Evolutionary conservation across 2,888 invertebrate species (phyloP).

Genomic region (Gastrophysa polygoni): DNA sequence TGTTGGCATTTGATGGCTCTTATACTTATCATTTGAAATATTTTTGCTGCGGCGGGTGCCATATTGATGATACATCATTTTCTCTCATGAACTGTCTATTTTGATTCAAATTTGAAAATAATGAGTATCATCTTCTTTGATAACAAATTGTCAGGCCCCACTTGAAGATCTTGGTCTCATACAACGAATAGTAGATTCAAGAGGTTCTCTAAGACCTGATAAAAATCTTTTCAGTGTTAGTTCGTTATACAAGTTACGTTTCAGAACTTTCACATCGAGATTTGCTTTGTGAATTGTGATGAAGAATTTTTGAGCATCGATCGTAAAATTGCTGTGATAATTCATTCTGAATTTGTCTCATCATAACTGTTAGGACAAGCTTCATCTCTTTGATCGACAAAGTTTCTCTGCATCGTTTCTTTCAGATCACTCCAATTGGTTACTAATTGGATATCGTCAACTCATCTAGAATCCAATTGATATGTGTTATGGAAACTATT

Average conservation of each 20-base stretch:
- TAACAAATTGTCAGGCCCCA: conserved; percentile 16
- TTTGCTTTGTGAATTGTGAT: conserved; percentile 19
- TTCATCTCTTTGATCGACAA: conserved; percentile 32
- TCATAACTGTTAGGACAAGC: neutral
- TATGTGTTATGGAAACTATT: conserved; percentile 23
- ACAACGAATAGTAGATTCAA: conserved; percentile 16
- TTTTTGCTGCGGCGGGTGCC: neutral
- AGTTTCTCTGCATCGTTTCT: conserved; percentile 19
- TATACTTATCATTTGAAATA: neutral
- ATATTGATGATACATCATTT: neutral
- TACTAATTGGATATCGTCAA: conserved; percentile 23
- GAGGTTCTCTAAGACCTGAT: conserved; percentile 14
- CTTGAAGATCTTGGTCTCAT: conserved; percentile 13
- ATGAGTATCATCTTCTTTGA: conserved; percentile 12
- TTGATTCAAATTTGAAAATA: conserved; percentile 8
- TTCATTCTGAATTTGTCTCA: neutral
- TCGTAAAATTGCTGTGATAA: neutral
- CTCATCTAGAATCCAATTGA: conserved; percentile 22
- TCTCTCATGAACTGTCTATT: neutral
- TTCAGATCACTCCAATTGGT: conserved; percentile 16
- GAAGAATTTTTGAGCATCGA: conserved; percentile 25
- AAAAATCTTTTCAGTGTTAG: conserved; percentile 19
- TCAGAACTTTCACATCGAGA: neutral
- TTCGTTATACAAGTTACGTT: conserved; percentile 18
- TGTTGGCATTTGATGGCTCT: neutral